Base-by-base conservation (phyloP, 2,888 invertebrate genomes). In the Autographa gamma region DNA sequence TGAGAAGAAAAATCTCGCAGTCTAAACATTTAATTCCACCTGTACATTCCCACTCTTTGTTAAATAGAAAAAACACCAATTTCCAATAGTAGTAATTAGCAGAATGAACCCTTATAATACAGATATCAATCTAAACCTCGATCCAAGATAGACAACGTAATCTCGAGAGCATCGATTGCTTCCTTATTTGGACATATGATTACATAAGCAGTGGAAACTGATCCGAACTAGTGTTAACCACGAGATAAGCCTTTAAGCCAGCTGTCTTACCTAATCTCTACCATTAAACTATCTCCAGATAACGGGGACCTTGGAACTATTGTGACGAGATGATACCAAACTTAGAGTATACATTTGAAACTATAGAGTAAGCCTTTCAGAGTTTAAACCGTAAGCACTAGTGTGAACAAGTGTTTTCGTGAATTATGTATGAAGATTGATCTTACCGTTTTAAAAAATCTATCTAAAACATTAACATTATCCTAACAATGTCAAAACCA, bases 271-370 rank as follows among this genome's bases (percentile, higher is more conserved):
- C 18, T 32, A 34, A 64, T 59, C 52, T 43, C 61, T 31, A 25
- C 6, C 19, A n/a, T 14, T 54, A 54, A 69, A 74, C 52, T 11
- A n/a, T 52, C 31, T 2, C 13, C 34, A 19, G 63, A 41, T 74
- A 54, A 58, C 56, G 56, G 13, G 5, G 32, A 58, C 66, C 63
- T 34, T 31, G 32, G 13, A 65, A 48, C 67, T 65, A 60, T 68
- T 68, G 62, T 43, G 4, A 38, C 8, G 16, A 66, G 69, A 6
- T 59, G 25, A 59, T 18, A 3, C 9, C 13, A 62, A 56, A n/a
- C n/a, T n/a, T n/a, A n/a, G n/a, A n/a, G n/a, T n/a, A n/a, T n/a
- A n/a, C n/a, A n/a, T n/a, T n/a, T n/a, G n/a, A n/a, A n/a, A n/a
- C n/a, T n/a, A n/a, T n/a, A n/a, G n/a, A n/a, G n/a, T n/a, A n/a